Conservation (phyloP, 2,888 invertebrate species). For the Tachystola acroxantha region DNA sequence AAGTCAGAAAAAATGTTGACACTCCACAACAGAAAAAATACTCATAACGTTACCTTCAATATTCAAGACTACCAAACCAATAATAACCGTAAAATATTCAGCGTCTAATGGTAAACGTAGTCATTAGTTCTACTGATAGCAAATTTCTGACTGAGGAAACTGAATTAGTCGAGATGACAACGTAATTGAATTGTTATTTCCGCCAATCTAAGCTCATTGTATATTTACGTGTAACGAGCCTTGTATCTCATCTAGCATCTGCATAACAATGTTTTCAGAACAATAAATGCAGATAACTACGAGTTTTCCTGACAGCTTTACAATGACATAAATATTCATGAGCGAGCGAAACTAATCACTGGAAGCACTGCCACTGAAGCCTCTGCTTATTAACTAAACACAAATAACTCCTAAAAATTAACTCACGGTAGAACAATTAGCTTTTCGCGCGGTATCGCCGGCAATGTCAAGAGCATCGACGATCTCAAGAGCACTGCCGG, state of each 20-base stretch:
- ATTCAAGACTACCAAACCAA: background rate
- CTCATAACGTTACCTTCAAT: background rate
- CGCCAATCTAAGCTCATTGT: conserved; percentile 52
- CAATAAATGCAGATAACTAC: conserved; percentile 56
- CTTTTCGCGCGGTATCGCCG: conserved; percentile 26
- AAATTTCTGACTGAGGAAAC: conserved; percentile 18
- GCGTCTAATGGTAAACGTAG: background rate
- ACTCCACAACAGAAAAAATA: conserved; percentile 9
- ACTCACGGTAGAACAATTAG: conserved; percentile 20
- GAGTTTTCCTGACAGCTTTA: conserved; percentile 51
- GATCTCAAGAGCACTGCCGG: conserved; percentile 34
- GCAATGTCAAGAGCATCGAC: conserved; percentile 56
- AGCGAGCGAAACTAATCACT: conserved; percentile 35
- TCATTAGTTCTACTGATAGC: conserved; percentile 33
- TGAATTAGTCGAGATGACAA: conserved; percentile 41
- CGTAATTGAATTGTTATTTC: conserved; percentile 55
- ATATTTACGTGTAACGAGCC: conserved; percentile 40
- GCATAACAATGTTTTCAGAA: conserved; percentile 65
- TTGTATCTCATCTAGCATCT: conserved; percentile 47
- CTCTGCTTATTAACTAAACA: background rate
- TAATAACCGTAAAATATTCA: background rate
- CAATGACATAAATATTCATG: conserved; percentile 54
- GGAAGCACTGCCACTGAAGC: conserved; percentile 43
- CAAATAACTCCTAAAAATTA: conserved; percentile 10
- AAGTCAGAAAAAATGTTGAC: conserved; percentile 24